These are phyloP conservation scores for Apotomis turbidana DNA, from an alignment of 2,888 invertebrate species.

Conservation along the genomic window DNA sequence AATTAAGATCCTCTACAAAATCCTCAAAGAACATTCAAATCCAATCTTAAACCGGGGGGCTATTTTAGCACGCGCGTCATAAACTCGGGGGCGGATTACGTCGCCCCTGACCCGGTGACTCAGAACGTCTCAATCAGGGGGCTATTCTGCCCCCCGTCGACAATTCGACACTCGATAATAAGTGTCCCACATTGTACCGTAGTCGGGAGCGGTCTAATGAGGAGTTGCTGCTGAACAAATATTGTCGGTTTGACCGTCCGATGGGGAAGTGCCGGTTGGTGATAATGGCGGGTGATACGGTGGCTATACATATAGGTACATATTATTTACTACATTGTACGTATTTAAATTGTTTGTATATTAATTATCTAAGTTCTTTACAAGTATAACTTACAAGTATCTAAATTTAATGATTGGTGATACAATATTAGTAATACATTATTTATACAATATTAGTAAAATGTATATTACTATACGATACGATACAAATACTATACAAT, in stretches of 20 bases:
- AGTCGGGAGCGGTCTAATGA: constrained; percentile 27
- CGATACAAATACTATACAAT: too few species aligned
- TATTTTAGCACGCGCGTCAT: constrained; percentile 44
- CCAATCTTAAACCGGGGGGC: constrained; percentile 9
- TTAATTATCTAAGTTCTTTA: too few species aligned
- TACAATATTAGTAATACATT: too few species aligned
- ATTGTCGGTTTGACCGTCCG: constrained; percentile 30
- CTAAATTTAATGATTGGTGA: too few species aligned
- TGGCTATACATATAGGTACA: not conserved
- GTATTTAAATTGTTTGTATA: not conserved
- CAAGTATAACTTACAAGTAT: too few species aligned
- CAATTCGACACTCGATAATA: constrained; percentile 56
- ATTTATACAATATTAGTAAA: too few species aligned
- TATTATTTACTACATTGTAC: not conserved
- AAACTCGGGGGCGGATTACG: constrained; percentile 65
- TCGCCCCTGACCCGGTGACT: constrained; percentile 77
- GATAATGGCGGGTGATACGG: not conserved
- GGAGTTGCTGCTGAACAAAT: constrained; percentile 29
- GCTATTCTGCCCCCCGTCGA: constrained; percentile 41
- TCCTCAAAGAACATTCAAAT: not conserved
- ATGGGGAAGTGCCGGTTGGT: constrained; percentile 1
- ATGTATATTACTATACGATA: too few species aligned
- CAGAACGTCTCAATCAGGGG: constrained; percentile 69
- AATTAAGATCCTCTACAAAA: not conserved
- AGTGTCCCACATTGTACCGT: constrained; percentile 44